Base-by-base conservation (phyloP, 2,888 invertebrate species). In the Coecobrya sp. region DNA sequence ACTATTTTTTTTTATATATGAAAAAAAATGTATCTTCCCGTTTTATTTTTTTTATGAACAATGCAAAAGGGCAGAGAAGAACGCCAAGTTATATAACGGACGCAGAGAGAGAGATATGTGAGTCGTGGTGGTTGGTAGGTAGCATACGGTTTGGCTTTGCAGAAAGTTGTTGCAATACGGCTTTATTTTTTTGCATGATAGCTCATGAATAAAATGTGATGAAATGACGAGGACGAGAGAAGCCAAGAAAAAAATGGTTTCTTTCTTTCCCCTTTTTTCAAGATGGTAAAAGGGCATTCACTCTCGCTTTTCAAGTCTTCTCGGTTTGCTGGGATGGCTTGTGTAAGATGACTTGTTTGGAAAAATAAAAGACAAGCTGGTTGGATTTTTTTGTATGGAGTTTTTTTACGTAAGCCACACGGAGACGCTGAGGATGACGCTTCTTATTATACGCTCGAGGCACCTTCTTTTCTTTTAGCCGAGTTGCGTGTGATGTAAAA, bases 231-330 rank as follows among this genome's bases (percentile, higher is more conserved):
- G n/a, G n/a, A n/a, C n/a, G n/a, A n/a, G n/a, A n/a, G n/a, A n/a
- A 65, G 65, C 22, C 65, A 16, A 65, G 11, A 27, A 22, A 19
- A 65, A 19, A 19, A n/a, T 16, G 1, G n/a, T 59, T n/a, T 22
- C 25, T n/a, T 62, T 25, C 1, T 59, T 7, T 19, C 22, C 4
- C 8, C 30, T 65, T 55, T 55, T 55, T 55, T 55, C n/a, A 16
- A 30, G 65, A 27, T 30, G 30, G 30, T n/a, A n/a, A 27, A 65
- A 65, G 65, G 65, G 65, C 65, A 65, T 65, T 65, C 65, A 65
- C 65, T 65, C 13, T 65, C 65, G 30, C 7, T 65, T 65, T 65
- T 25, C 62, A 25, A 25, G 27, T 65, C 30, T 19, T 65, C n/a
- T 11, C 13, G 27, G 13, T 27, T 27, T n/a, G n/a, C n/a, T 1